phyloP scores from a whole-genome alignment of 2,113 vertebrate species.

The Brachionichthys hirsutus region DNA sequence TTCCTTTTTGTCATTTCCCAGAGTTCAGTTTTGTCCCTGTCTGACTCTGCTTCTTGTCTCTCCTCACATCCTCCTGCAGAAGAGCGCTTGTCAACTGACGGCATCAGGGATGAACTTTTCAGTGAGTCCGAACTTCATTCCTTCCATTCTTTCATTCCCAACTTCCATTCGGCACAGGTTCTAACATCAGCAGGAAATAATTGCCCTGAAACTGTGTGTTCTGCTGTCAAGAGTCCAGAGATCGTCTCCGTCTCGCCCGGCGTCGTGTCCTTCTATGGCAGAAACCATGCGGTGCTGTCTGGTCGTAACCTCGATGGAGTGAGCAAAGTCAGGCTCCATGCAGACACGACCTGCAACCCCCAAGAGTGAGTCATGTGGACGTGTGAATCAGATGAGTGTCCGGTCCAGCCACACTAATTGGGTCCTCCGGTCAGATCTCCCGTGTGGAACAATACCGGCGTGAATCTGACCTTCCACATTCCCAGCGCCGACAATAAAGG shows the following conservation, averaged over 20 bases:
- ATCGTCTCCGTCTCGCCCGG: slow-evolving; percentile 80
- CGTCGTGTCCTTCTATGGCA: slow-evolving; percentile 84
- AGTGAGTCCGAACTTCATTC: slow-evolving; percentile 34
- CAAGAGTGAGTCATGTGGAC: slow-evolving; percentile 57
- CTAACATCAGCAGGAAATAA: background rate
- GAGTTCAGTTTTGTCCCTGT: no score
- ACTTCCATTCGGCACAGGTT: background rate
- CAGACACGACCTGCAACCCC: slow-evolving; percentile 75
- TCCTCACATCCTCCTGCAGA: slow-evolving; percentile 28
- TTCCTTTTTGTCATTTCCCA: no score
- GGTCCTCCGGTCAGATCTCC: slow-evolving; percentile 40
- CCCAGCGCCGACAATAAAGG: slow-evolving; percentile 40
- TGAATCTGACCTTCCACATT: slow-evolving; percentile 47
- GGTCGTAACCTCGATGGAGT: slow-evolving; percentile 83
- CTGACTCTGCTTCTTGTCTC: background rate
- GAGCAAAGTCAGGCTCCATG: slow-evolving; percentile 78
- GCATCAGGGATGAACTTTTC: slow-evolving; percentile 2
- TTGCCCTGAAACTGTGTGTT: slow-evolving; percentile 23
- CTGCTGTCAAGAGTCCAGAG: slow-evolving; percentile 73
- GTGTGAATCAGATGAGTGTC: background rate
- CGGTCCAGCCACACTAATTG: no score
- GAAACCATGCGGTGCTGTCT: slow-evolving; percentile 78
- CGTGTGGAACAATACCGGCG: slow-evolving; percentile 51
- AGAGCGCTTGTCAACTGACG: slow-evolving; percentile 19
- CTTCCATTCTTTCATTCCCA: background rate